Evolutionary conservation across 2,888 invertebrate genomes (phyloP).

Genomic region (Pollenia labialis): DNA sequence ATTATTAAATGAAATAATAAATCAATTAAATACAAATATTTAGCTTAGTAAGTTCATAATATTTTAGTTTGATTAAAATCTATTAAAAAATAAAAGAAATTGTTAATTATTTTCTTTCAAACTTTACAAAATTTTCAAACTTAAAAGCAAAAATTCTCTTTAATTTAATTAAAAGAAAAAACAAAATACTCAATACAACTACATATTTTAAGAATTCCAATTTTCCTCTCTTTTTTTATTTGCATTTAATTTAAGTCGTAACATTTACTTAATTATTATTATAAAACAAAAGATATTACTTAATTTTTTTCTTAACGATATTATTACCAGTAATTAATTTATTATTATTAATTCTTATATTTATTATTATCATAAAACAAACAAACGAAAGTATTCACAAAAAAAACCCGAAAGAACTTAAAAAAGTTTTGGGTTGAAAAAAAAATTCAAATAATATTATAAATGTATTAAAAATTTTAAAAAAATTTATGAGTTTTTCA

Average conservation of each 20-base stretch:
- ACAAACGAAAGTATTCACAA: constrained; percentile 66
- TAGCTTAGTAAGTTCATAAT: constrained; percentile 54
- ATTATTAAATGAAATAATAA: constrained; percentile 50
- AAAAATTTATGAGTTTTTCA: constrained; percentile 82
- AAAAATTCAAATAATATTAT: constrained; percentile 80
- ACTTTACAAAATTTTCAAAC: background rate
- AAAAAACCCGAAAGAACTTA: constrained; percentile 67
- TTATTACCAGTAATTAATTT: constrained; percentile 70
- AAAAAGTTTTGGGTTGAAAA: constrained; percentile 58
- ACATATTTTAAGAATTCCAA: constrained; percentile 12
- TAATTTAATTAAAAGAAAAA: background rate
- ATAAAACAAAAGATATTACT: constrained; percentile 24
- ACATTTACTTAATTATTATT: constrained; percentile 54
- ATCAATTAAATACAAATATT: constrained; percentile 59
- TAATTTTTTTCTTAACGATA: constrained; percentile 73
- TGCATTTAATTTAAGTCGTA: constrained; percentile 56
- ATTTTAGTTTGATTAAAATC: constrained; percentile 43
- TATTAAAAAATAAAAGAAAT: constrained; percentile 30
- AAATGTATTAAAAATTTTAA: constrained; percentile 82
- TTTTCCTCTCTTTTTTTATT: constrained; percentile 7
- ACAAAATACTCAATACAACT: constrained; percentile 38
- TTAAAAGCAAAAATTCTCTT: constrained; percentile 15
- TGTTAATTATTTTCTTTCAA: constrained; percentile 38
- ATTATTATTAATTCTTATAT: constrained; percentile 72
- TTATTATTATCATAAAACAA: constrained; percentile 76